phyloP scores from a whole-genome alignment of 2,113 vertebrate species.

The Bubo blakistoni region DNA sequence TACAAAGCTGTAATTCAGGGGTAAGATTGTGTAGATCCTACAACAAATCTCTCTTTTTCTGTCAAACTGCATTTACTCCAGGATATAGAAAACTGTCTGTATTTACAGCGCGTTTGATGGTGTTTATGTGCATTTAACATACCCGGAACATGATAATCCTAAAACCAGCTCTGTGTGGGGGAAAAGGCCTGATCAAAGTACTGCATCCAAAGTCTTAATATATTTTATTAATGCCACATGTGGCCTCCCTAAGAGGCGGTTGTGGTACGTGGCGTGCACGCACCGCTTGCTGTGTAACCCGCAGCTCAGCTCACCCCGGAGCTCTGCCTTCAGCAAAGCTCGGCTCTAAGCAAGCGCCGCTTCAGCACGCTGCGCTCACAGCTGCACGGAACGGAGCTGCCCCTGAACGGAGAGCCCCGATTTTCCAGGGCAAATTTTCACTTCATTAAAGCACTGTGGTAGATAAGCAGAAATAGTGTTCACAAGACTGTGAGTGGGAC shows the following conservation, averaged over 20 bases:
- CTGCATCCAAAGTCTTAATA: not conserved
- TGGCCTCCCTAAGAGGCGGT: not conserved
- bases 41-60: not conserved
- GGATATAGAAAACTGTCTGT: not conserved
- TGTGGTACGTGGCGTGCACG: rapidly evolving
- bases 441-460: not conserved
- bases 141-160: rapidly evolving
- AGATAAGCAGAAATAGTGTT: not conserved
- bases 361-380: not conserved
- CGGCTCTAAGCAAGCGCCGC: not conserved
- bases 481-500: not conserved
- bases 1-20: not conserved
- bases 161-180: not conserved
- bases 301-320: not conserved
- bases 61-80: not conserved
- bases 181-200: too few relatives aligned
- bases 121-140: not conserved
- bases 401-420: not conserved
- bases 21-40: not conserved
- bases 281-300: not conserved
- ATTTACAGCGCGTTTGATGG: rapidly evolving
- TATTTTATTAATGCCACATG: not conserved
- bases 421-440: not conserved
- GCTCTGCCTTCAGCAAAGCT: not conserved
- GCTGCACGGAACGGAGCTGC: not conserved